phyloP scores from a whole-genome alignment of 2,888 invertebrate genomes.

The Napeogenes inachia region DNA sequence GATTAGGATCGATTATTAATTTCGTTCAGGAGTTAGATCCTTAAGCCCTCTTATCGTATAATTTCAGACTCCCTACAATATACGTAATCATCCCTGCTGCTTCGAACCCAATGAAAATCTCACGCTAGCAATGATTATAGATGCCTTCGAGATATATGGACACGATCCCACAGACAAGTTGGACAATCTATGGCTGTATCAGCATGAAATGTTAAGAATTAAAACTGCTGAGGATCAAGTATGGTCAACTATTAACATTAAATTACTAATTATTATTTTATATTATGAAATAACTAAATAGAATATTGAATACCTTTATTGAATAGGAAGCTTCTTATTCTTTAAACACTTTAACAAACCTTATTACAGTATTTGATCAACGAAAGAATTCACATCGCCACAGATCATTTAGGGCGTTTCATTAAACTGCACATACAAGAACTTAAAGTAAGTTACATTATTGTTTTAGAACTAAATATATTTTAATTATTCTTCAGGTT shows the following conservation, averaged over 20 bases:
- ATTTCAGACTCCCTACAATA: slow-evolving; percentile 53
- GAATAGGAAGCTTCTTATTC: neutral
- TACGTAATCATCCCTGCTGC: slow-evolving; percentile 69
- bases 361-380: slow-evolving; percentile 63
- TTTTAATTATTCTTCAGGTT: too few relatives aligned
- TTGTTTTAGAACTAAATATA: too few relatives aligned
- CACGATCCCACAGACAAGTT: slow-evolving; percentile 71
- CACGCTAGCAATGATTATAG: slow-evolving; percentile 70
- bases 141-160: slow-evolving; percentile 71
- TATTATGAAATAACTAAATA: too few relatives aligned
- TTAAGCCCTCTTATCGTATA: too few relatives aligned
- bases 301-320: too few relatives aligned
- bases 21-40: too few relatives aligned
- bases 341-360: neutral
- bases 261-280: neutral
- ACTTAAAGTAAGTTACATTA: slow-evolving; percentile 48
- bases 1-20: too few relatives aligned
- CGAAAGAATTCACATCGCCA: slow-evolving; percentile 64
- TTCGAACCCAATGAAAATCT: slow-evolving; percentile 56
- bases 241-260: slow-evolving; percentile 8
- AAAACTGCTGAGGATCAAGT: slow-evolving; percentile 71
- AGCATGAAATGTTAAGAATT: slow-evolving; percentile 66
- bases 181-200: slow-evolving; percentile 66
- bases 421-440: slow-evolving; percentile 62
- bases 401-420: slow-evolving; percentile 64